Base-by-base conservation (phyloP, 1,140 invertebrate genomes). In the Triops longicaudatus region DNA sequence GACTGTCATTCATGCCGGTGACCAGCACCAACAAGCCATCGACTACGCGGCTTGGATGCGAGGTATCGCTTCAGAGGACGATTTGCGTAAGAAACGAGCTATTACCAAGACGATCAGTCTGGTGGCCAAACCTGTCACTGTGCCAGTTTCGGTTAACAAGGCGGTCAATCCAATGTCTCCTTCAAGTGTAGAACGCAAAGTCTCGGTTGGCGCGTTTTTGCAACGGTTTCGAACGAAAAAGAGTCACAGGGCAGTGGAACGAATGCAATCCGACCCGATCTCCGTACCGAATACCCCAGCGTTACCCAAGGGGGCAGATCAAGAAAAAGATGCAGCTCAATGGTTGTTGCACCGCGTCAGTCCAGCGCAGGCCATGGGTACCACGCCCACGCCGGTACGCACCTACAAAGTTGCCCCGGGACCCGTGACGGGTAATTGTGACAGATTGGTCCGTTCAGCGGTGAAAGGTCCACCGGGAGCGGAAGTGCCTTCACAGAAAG, bases 401-500 rank as follows among this genome's bases (percentile, higher is more conserved):
- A 63, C 50, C 50, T 22, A 12, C 22, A 63, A 63, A 63, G 17
- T 63, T n/a, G 7, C 50, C 50, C 17, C 22, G 10, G 50, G 14
- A n/a, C 50, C 3, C 5, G 22, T 63, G 50, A 2, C n/a, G 17
- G 50, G 9, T 63, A 63, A 63, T 63, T 10, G 50, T 63, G 50
- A 63, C 22, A 63, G 50, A 63, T 63, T 63, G 50, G 6, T 22
- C 50, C 14, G 3, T 4, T 63, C 22, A 17, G 10, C 50, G 50
- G 50, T 22, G 50, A 63, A 63, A 63, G 14, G 50, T 63, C 10
- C 50, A 14, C 50, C 22, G 50, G 50, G 17, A 63, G 50, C 50
- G 50, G 50, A 63, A 17, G 50, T 17, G 22, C 50, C 10, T 5
- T 63, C 22, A 22, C 50, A 17, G 50, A 77, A 77, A 76, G 77